phyloP scores from a whole-genome alignment of 1,140 invertebrate genomes.

The Drosophila micromelanica region DNA sequence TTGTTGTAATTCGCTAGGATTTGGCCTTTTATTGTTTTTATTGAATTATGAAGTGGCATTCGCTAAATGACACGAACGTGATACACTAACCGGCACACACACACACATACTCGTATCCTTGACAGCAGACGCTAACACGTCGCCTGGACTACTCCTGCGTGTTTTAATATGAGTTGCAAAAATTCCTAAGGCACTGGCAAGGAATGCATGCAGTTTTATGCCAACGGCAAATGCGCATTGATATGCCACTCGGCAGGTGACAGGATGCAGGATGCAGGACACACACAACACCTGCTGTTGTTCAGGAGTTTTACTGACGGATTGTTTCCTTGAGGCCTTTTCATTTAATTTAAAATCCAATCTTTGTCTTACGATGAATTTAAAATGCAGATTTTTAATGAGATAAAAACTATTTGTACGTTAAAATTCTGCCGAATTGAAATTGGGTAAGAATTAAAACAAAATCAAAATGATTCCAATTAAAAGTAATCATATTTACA shows the following conservation, averaged over 20 bases:
- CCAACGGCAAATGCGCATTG: conserved; percentile 50
- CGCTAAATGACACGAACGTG: conserved; percentile 74
- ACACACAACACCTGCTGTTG: neutral
- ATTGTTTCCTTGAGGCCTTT: too few relatives aligned
- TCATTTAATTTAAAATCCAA: too few relatives aligned
- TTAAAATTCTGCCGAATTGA: too few relatives aligned
- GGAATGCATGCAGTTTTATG: conserved; percentile 61
- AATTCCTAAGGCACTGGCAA: conserved; percentile 47
- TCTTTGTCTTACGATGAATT: too few relatives aligned
- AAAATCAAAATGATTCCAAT: too few relatives aligned
- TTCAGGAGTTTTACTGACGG: neutral
- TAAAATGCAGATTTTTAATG: too few relatives aligned
- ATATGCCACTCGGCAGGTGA: conserved; percentile 56
- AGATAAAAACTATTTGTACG: too few relatives aligned
- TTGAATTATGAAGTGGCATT: conserved; percentile 83
- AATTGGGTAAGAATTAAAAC: too few relatives aligned
- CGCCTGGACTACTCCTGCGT: conserved; percentile 9
- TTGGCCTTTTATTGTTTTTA: conserved; percentile 81
- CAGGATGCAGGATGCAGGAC: conserved; percentile 1
- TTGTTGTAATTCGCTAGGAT: conserved; percentile 83
- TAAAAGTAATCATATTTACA: too few relatives aligned
- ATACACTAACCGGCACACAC: conserved; percentile 51
- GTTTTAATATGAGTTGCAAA: conserved; percentile 42
- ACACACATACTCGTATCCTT: neutral
- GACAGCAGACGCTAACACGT: conserved; percentile 7